Evolutionary conservation across 1,140 invertebrate genomes (phyloP).

Genomic region (Penaeus vannamei): DNA sequence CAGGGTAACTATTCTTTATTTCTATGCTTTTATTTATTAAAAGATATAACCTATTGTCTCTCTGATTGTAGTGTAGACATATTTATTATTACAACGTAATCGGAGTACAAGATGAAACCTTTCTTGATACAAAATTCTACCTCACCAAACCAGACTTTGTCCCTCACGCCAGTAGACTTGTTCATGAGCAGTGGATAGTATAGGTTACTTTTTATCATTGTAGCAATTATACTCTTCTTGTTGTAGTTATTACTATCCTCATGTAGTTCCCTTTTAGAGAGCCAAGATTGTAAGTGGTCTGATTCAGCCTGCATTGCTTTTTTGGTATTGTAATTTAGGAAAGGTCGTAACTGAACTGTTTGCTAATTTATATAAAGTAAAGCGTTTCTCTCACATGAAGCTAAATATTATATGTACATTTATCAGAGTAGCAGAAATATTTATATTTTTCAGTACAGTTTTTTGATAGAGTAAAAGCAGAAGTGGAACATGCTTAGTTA

Average conservation of each 20-base stretch:
- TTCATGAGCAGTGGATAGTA: conserved; percentile 46
- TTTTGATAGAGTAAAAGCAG: neutral
- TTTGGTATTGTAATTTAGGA: conserved; percentile 47
- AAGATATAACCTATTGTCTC: conserved; percentile 31
- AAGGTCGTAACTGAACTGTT: conserved; percentile 22
- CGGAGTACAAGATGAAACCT: neutral
- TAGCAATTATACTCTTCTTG: conserved; percentile 29
- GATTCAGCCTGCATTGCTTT: conserved; percentile 50
- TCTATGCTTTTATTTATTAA: neutral
- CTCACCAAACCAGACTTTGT: conserved; percentile 44
- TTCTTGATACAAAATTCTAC: conserved; percentile 6
- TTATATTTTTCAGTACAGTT: neutral
- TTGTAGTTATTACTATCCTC: neutral
- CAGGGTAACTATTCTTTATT: conserved; percentile 60
- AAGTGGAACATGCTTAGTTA: conserved; percentile 11
- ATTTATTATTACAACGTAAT: conserved; percentile 35
- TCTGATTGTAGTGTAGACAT: conserved; percentile 53
- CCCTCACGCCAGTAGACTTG: conserved; percentile 22
- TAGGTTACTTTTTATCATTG: neutral
- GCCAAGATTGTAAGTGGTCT: neutral
- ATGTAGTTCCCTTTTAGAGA: conserved; percentile 42
- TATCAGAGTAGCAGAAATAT: no score
- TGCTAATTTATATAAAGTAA: conserved; percentile 17
- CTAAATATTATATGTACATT: no score
- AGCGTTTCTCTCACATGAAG: neutral